Evolutionary conservation across 2,797 vertebrate genomes (phyloP).

Genomic region (Danio albolineatus): DNA sequence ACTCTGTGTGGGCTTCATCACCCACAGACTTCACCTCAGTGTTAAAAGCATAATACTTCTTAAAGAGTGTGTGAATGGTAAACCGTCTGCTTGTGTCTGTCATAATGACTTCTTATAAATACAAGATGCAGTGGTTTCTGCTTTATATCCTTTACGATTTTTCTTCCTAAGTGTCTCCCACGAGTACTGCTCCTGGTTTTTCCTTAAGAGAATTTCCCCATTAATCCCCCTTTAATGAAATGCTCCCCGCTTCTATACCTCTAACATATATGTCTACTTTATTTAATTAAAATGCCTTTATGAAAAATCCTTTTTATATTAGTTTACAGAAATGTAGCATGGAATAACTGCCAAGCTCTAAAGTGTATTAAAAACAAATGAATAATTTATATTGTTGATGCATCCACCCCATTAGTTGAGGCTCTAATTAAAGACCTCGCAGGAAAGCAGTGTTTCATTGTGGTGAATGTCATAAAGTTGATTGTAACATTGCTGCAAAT

Average conservation of each 20-base stretch:
- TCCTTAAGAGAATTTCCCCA: not conserved
- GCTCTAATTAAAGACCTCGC: not conserved
- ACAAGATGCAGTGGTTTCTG: slow-evolving; percentile 2
- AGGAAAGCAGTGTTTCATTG: not conserved
- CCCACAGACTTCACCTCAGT: slow-evolving; percentile 19
- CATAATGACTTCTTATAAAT: not conserved
- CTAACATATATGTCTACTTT: not conserved
- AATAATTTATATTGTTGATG: not conserved
- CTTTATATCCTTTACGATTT: not conserved
- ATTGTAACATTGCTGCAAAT: not conserved
- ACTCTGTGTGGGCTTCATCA: slow-evolving; percentile 1
- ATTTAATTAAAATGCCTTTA: not conserved
- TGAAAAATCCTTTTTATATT: not conserved
- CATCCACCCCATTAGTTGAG: not conserved
- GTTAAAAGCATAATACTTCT: slow-evolving; percentile 4
- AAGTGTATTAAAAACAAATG: slow-evolving; percentile 7
- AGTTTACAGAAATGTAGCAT: not conserved
- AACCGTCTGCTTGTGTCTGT: not conserved
- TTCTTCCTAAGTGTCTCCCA: not conserved
- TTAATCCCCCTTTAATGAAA: slow-evolving; percentile 1
- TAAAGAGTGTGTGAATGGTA: not conserved
- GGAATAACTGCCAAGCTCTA: not conserved
- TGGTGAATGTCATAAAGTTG: slow-evolving; percentile 6
- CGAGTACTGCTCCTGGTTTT: not conserved
- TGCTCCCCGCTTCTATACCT: not conserved